Conservation (phyloP, 2,888 invertebrate species). For the Crematogaster levior region DNA sequence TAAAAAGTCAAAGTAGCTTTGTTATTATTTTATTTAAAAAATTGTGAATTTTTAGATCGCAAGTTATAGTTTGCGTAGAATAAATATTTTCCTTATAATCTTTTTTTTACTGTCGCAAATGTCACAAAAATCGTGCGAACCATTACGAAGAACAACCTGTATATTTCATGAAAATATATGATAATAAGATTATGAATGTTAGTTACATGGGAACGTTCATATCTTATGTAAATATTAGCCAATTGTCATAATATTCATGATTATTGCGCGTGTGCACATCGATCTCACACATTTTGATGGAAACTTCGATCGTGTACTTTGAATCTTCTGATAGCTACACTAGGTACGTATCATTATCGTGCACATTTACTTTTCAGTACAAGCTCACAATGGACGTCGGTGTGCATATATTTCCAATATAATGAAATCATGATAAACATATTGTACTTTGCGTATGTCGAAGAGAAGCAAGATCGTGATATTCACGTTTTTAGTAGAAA, state of each 20-base stretch:
- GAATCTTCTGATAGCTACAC: neutral
- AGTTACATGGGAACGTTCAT: neutral
- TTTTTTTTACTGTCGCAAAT: neutral
- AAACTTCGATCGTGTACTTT: slow-evolving; percentile 1
- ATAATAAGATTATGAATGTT: neutral
- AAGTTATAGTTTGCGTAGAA: neutral
- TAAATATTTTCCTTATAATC: neutral
- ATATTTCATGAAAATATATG: neutral
- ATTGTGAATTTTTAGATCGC: neutral
- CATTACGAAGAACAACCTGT: neutral
- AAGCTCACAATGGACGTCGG: neutral
- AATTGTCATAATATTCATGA: neutral
- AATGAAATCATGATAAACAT: neutral
- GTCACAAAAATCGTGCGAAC: neutral
- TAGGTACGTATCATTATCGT: neutral
- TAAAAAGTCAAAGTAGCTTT: neutral
- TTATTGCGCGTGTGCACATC: neutral
- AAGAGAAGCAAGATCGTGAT: neutral
- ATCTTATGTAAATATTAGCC: neutral
- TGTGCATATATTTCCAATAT: neutral
- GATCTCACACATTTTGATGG: neutral
- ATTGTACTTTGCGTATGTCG: neutral
- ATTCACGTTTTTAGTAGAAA: neutral
- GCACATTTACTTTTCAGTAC: neutral
- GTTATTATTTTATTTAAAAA: neutral